Conservation (phyloP, 1,140 invertebrate genomes). For the Heliconius nattereri region DNA sequence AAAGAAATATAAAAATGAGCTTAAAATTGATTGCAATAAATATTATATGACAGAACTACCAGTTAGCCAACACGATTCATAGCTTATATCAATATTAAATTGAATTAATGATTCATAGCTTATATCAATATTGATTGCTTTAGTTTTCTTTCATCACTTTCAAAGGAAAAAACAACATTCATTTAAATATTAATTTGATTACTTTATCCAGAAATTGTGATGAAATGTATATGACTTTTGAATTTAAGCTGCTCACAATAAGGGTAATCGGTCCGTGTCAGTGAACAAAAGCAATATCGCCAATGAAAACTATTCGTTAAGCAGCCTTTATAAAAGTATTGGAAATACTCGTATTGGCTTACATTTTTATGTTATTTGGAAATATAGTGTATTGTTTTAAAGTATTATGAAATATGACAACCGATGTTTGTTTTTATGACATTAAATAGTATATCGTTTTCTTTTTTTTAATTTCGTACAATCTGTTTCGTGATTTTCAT, state of each 20-base stretch:
- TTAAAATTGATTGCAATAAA: neutral
- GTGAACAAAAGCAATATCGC: slow-evolving; percentile 74
- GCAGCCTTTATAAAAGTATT: slow-evolving; percentile 66
- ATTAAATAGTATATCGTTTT: too few relatives aligned
- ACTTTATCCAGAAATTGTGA: slow-evolving; percentile 58
- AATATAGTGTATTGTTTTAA: slow-evolving; percentile 14
- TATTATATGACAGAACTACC: neutral
- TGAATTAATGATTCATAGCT: neutral
- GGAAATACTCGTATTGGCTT: slow-evolving; percentile 51
- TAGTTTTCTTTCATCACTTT: neutral
- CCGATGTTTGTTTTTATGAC: neutral
- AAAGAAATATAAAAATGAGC: too few relatives aligned
- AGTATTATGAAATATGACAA: neutral
- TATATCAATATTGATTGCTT: neutral
- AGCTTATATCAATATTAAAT: neutral
- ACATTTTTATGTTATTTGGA: slow-evolving; percentile 39
- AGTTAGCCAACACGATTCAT: neutral
- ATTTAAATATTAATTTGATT: slow-evolving; percentile 58
- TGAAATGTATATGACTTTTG: slow-evolving; percentile 55
- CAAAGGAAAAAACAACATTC: slow-evolving; percentile 26
- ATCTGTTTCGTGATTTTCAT: too few relatives aligned
- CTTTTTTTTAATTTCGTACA: too few relatives aligned
- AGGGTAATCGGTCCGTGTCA: slow-evolving; percentile 66
- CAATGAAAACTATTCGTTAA: slow-evolving; percentile 73
- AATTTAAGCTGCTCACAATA: slow-evolving; percentile 62